A percentile compares a stretch with the other conserved stretches of the same genome.
phyloP scores from a whole-genome alignment of 1,140 invertebrate species.

The Reticulitermes speratus region DNA sequence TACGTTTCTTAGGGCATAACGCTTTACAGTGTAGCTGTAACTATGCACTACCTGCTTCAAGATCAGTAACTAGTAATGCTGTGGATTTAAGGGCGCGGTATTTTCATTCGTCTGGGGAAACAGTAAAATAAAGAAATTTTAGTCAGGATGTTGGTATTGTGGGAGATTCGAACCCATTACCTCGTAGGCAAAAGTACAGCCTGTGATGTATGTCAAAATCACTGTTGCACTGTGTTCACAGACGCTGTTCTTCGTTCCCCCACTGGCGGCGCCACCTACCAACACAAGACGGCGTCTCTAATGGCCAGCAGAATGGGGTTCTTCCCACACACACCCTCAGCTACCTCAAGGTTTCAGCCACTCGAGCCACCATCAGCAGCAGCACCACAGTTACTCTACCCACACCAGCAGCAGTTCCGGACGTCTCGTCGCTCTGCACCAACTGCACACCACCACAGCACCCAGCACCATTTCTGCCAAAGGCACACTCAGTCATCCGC shows the following conservation, averaged over 20 bases:
- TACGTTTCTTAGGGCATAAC: too few species aligned
- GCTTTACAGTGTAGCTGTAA: too few species aligned
- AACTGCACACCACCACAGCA: not conserved
- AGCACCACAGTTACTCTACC: slow-evolving; percentile 45
- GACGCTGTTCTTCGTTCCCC: not conserved
- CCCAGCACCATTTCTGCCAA: slow-evolving; percentile 44
- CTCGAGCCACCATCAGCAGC: slow-evolving; percentile 42
- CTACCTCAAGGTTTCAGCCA: slow-evolving; percentile 42
- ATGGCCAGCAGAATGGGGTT: slow-evolving; percentile 39
- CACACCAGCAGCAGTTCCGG: slow-evolving; percentile 33
- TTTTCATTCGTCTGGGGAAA: too few species aligned
- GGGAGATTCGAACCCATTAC: too few species aligned
- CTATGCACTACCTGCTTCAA: too few species aligned
- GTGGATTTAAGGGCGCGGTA: too few species aligned
- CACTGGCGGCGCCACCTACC: slow-evolving; percentile 28
- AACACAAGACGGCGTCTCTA: slow-evolving; percentile 28
- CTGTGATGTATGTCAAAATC: too few species aligned
- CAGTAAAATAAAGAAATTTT: too few species aligned
- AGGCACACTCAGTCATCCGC: not conserved
- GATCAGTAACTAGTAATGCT: too few species aligned
- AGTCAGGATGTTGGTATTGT: too few species aligned
- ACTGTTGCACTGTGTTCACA: not conserved
- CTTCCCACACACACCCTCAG: slow-evolving; percentile 50
- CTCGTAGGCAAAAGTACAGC: too few species aligned
- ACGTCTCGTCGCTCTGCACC: slow-evolving; percentile 57